phyloP scores from a whole-genome alignment of 2,888 invertebrate genomes.

The Crematogaster levior region DNA sequence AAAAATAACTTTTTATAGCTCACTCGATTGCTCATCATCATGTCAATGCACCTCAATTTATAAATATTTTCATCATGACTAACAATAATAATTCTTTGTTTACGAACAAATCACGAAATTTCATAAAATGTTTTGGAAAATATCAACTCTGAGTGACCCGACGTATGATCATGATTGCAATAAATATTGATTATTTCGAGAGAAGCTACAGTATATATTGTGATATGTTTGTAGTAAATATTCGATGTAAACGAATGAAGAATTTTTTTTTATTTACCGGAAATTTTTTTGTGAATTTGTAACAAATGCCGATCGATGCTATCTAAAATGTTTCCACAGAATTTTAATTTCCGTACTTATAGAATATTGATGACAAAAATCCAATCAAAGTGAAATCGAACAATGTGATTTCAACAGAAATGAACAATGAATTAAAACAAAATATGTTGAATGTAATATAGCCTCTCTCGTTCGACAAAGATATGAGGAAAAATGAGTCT shows the following conservation, averaged over 20 bases:
- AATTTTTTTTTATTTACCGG: neutral
- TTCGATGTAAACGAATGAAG: constrained; percentile 2
- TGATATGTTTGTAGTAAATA: neutral
- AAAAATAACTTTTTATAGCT: too few relatives aligned
- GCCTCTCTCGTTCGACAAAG: neutral
- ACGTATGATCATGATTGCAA: neutral
- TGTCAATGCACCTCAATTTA: neutral
- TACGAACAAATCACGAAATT: neutral
- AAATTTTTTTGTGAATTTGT: neutral
- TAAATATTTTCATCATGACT: neutral
- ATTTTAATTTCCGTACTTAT: constrained; percentile 31
- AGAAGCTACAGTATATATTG: neutral
- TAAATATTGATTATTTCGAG: neutral
- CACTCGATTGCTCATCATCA: too few relatives aligned
- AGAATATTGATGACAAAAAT: constrained; percentile 1
- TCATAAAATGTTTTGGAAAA: neutral
- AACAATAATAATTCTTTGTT: neutral
- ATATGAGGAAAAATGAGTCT: neutral
- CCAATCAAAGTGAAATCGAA: neutral
- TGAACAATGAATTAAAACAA: constrained; percentile 16
- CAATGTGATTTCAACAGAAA: neutral
- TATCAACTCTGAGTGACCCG: neutral
- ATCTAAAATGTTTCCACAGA: constrained; percentile 5
- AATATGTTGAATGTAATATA: neutral
- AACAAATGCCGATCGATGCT: neutral